These are phyloP conservation scores for Manacus vitellinus DNA, from an alignment of 2,113 vertebrate species.

Conservation along the genomic window DNA sequence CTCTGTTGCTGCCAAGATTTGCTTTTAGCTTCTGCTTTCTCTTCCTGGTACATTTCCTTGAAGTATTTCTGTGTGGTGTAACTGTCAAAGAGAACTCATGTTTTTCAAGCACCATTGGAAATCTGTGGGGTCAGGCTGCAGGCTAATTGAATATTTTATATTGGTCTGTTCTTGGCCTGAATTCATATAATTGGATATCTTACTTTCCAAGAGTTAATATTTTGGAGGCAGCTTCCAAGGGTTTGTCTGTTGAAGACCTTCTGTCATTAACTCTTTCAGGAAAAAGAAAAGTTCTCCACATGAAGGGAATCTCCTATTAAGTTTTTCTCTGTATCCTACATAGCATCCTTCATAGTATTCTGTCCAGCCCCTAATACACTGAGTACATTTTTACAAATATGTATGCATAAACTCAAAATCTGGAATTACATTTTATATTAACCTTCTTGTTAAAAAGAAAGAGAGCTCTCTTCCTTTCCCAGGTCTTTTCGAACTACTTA, in stretches of 20 bases:
- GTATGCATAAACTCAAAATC: neutral
- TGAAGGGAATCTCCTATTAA: neutral
- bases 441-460: neutral
- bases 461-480: neutral
- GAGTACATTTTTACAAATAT: neutral
- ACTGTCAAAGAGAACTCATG: constrained; percentile 45
- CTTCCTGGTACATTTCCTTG: neutral
- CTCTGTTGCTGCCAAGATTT: neutral
- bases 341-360: neutral
- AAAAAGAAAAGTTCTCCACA: neutral
- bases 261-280: neutral
- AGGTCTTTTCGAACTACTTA: neutral
- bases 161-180: neutral
- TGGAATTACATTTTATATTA: neutral
- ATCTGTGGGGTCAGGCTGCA: constrained; percentile 47
- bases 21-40: constrained; percentile 42
- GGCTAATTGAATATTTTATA: constrained; percentile 71
- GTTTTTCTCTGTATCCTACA: neutral
- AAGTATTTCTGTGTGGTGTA: neutral
- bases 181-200: neutral
- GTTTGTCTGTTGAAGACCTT: neutral
- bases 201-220: constrained; percentile 43
- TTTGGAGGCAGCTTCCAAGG: constrained; percentile 20
- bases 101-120: constrained; percentile 26
- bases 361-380: neutral